phyloP scores from a whole-genome alignment of 2,888 invertebrate species.

The Kuschelorhynchus macadamiae region DNA sequence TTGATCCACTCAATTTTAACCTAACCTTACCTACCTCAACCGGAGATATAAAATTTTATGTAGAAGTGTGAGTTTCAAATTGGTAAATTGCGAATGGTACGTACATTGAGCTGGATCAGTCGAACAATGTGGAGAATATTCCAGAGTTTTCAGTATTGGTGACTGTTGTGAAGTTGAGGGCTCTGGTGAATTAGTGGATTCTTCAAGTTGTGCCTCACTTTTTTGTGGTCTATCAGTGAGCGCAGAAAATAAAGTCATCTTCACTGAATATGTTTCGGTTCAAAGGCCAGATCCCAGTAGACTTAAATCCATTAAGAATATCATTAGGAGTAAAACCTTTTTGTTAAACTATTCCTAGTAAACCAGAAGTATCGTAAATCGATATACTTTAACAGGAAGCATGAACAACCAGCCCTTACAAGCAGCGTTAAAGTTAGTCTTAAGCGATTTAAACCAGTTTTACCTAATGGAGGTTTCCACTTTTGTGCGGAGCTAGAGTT shows the following conservation, averaged over 20 bases:
- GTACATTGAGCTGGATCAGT: too few species aligned
- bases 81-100: too few species aligned
- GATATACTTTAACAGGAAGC: slow-evolving; percentile 30
- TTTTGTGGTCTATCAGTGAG: slow-evolving; percentile 28
- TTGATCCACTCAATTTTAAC: too few species aligned
- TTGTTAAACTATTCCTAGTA: slow-evolving; percentile 35
- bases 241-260: slow-evolving; percentile 37
- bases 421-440: slow-evolving; percentile 30
- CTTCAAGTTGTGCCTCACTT: slow-evolving; percentile 2
- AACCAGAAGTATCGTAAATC: slow-evolving; percentile 30
- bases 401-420: slow-evolving; percentile 37
- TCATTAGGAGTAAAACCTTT: slow-evolving; percentile 35
- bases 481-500: slow-evolving; percentile 42
- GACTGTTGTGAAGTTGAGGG: slow-evolving; percentile 19
- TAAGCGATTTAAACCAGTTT: slow-evolving; percentile 44
- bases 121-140: too few species aligned
- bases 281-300: slow-evolving; percentile 37
- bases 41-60: too few species aligned
- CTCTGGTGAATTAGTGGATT: slow-evolving; percentile 20
- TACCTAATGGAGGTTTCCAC: slow-evolving; percentile 42
- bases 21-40: too few species aligned
- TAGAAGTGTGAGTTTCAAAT: too few species aligned
- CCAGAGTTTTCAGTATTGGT: too few species aligned
- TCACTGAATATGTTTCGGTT: slow-evolving; percentile 29
- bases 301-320: slow-evolving; percentile 38